These are phyloP conservation scores for Atta cephalotes DNA, from an alignment of 1,140 invertebrate species.

Conservation along the genomic window DNA sequence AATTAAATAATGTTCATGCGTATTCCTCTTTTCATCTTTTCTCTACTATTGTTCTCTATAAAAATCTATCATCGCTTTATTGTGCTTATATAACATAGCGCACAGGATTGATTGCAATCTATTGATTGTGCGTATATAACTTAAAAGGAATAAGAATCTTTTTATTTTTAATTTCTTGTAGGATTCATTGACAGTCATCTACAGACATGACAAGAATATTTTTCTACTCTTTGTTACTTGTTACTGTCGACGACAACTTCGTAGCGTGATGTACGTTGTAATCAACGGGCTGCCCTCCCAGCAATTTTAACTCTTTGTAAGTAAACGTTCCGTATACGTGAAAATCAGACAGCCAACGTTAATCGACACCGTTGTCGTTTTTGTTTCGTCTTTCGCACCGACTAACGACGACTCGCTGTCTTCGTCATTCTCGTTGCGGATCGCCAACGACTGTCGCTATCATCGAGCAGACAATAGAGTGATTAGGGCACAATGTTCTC, in stretches of 20 bases:
- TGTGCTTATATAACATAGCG: neutral
- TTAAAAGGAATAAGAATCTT: neutral
- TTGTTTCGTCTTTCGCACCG: slow-evolving; percentile 30
- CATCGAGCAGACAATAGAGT: slow-evolving; percentile 77
- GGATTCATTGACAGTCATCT: slow-evolving; percentile 12
- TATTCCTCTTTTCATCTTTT: neutral
- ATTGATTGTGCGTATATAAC: neutral
- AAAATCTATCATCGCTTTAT: neutral
- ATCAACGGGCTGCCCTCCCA: slow-evolving; percentile 64
- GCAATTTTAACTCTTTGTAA: slow-evolving; percentile 71
- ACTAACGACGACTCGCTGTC: slow-evolving; percentile 61
- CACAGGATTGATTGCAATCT: neutral
- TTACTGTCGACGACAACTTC: neutral
- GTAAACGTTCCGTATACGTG: slow-evolving; percentile 57
- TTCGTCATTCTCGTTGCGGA: slow-evolving; percentile 48
- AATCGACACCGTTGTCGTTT: slow-evolving; percentile 8
- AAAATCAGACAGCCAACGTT: slow-evolving; percentile 55
- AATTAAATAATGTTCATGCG: neutral
- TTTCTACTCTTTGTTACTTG: slow-evolving; percentile 1
- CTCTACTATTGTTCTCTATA: neutral
- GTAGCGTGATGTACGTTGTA: slow-evolving; percentile 48
- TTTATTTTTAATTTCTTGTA: neutral
- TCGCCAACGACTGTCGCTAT: slow-evolving; percentile 69
- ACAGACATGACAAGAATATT: slow-evolving; percentile 18
- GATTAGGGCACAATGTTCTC: slow-evolving; percentile 78